phyloP scores from a whole-genome alignment of 2,113 vertebrate species.

The Poeciliopsis turrubarensis region DNA sequence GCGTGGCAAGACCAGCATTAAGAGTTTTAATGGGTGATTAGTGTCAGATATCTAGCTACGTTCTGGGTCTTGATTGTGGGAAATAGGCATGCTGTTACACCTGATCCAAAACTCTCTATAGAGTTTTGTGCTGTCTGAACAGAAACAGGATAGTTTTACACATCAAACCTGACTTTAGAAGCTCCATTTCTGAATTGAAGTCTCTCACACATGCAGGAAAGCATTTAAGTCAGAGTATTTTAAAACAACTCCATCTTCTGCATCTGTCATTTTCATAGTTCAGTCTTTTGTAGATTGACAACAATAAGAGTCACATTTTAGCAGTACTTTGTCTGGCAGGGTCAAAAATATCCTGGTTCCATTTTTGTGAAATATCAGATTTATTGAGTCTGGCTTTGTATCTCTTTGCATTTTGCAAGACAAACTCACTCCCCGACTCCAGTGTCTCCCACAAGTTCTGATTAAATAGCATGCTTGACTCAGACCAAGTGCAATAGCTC shows the following conservation, averaged over 20 bases:
- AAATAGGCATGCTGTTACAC: constrained; percentile 74
- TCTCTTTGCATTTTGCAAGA: constrained; percentile 45
- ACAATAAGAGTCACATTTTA: not conserved
- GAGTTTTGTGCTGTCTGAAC: constrained; percentile 66
- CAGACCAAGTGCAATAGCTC: constrained; percentile 57
- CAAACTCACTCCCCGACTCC: constrained; percentile 36
- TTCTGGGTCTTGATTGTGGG: constrained; percentile 75
- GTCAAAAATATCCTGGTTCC: constrained; percentile 56
- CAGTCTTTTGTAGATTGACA: constrained; percentile 21
- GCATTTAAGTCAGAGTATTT: constrained; percentile 8
- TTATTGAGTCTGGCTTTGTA: constrained; percentile 52
- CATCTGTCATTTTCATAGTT: constrained; percentile 24
- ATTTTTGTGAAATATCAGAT: constrained; percentile 51
- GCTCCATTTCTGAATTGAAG: constrained; percentile 32
- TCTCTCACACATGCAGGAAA: constrained; percentile 26
- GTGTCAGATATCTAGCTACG: constrained; percentile 82
- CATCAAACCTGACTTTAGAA: constrained; percentile 53
- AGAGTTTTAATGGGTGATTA: constrained; percentile 82
- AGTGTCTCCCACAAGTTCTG: constrained; percentile 34
- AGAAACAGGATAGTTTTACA: constrained; percentile 55
- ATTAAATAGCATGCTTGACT: constrained; percentile 51
- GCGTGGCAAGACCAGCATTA: constrained; percentile 62
- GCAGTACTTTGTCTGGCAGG: constrained; percentile 4
- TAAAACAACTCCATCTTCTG: constrained; percentile 28
- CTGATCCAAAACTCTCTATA: constrained; percentile 77